These are phyloP conservation scores for Lepus oiostolus DNA, from an alignment of 2,797 vertebrate species.

Conservation along the genomic window DNA sequence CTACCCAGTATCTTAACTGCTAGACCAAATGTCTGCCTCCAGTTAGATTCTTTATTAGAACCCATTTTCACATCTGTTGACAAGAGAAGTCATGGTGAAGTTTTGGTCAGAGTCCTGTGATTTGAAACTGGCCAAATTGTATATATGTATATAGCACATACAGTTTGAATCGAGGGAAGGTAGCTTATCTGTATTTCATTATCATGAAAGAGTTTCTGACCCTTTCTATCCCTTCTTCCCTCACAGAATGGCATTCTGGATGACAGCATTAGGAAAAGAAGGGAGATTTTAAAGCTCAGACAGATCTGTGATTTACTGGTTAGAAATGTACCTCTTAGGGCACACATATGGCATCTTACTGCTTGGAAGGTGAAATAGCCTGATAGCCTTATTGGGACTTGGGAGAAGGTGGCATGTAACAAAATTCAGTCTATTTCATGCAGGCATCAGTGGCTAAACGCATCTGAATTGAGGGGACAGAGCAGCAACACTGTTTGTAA, in stretches of 20 bases:
- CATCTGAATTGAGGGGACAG: conserved; percentile 22
- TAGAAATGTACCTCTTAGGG: background rate
- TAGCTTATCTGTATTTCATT: background rate
- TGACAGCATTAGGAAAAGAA: background rate
- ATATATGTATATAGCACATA: background rate
- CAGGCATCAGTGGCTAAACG: background rate
- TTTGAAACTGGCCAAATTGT: conserved; percentile 34
- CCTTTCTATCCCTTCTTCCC: background rate
- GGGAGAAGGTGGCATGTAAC: background rate
- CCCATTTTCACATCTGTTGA: conserved; percentile 1
- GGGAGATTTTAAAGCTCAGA: conserved; percentile 18
- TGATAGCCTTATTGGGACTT: background rate
- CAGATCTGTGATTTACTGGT: background rate
- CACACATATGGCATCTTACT: background rate
- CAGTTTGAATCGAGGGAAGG: background rate
- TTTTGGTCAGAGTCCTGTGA: conserved; percentile 29
- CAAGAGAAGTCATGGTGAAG: conserved; percentile 22
- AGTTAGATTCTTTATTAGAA: background rate
- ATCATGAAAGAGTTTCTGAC: background rate
- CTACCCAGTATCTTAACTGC: too few relatives aligned
- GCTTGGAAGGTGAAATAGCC: background rate
- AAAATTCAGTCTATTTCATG: background rate
- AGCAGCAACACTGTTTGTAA: background rate
- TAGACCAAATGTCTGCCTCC: too few relatives aligned
- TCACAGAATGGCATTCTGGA: conserved; percentile 33